Conservation (phyloP, 2,797 vertebrate species). For the Choloepus didactylus region DNA sequence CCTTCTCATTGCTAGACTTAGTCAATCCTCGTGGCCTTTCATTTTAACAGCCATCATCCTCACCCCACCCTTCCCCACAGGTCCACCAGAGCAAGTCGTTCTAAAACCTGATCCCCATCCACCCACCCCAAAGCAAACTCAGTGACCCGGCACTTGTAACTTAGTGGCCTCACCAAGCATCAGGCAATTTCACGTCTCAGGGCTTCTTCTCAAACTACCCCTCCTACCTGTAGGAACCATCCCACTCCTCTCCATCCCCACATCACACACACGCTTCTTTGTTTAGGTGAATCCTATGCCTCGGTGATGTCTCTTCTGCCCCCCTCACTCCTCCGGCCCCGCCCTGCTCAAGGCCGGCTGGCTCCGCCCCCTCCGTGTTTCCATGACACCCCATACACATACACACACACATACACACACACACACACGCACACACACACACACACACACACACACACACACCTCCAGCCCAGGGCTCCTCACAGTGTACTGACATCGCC, state of each 20-base stretch:
- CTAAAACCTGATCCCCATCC: not conserved
- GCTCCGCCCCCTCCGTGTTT: not conserved
- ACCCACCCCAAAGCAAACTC: not conserved
- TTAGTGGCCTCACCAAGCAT: not conserved
- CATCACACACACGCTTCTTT: not conserved
- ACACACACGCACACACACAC: no score
- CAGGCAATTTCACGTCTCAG: rapidly evolving
- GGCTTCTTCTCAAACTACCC: not conserved
- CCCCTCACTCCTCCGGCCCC: no score
- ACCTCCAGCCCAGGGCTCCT: not conserved
- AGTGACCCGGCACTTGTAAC: not conserved
- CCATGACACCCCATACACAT: rapidly evolving
- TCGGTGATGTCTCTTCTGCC: not conserved
- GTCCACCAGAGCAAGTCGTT: not conserved
- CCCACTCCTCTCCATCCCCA: no score
- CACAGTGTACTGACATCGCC: not conserved
- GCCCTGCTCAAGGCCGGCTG: not conserved
- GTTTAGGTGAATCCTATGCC: no score
- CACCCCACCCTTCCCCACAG: not conserved
- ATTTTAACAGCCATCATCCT: not conserved
- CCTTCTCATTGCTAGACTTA: rapidly evolving
- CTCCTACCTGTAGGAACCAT: not conserved
- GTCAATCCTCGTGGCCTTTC: not conserved
- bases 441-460: no score
- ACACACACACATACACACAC: no score